Percentiles rank a stretch among this genome's conserved stretches.
These are phyloP conservation scores for Neotragus moschatus DNA, from an alignment of 2,113 vertebrate species.

Conservation along the genomic window DNA sequence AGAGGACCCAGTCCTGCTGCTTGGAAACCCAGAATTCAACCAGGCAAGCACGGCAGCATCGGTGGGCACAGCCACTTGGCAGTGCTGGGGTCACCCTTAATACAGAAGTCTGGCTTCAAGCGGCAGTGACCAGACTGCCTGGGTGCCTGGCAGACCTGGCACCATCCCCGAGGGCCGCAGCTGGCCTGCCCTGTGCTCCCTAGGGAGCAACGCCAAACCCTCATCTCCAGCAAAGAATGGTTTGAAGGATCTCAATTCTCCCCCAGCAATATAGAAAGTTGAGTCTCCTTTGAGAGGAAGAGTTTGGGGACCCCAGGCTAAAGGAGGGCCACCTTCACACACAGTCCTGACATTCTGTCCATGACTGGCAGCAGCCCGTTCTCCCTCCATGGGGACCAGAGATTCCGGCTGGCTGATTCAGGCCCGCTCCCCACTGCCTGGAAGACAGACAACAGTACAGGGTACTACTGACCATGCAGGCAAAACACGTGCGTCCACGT, in stretches of 20 bases:
- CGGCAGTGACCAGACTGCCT: neutral
- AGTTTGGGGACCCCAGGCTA: neutral
- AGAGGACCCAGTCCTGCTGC: neutral
- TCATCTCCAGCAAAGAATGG: neutral
- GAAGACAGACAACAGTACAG: neutral
- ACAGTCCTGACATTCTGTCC: neutral
- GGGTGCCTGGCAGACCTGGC: neutral
- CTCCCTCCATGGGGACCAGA: neutral
- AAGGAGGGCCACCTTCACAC: neutral
- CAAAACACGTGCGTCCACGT: neutral
- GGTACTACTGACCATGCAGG: neutral
- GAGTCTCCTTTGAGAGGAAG: neutral
- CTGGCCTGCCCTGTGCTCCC: neutral
- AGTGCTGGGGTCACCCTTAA: neutral
- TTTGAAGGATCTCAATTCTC: neutral
- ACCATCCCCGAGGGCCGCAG: neutral
- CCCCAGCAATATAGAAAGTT: neutral
- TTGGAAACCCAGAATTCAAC: neutral
- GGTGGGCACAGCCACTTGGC: neutral
- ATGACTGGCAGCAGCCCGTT: neutral
- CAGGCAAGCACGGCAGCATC: neutral
- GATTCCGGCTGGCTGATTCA: neutral
- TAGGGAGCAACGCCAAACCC: neutral
- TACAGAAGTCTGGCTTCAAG: neutral
- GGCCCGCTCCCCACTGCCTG: fast-evolving